Evolutionary conservation across 2,797 vertebrate genomes (phyloP).

Genomic region (Carcharodon carcharias): DNA sequence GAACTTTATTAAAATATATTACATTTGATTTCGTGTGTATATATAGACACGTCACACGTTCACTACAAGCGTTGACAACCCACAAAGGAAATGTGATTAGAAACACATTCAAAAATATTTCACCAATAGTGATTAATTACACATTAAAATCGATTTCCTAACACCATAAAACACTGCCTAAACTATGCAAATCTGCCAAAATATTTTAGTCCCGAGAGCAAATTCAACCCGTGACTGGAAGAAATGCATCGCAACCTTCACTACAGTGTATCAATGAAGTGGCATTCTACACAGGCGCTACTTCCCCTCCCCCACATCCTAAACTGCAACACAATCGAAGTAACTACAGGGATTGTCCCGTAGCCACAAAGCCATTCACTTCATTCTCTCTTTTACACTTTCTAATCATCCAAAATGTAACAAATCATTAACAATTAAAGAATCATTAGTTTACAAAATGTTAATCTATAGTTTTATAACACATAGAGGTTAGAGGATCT

Average conservation of each 20-base stretch:
- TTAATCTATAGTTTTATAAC: neutral
- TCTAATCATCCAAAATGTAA: neutral
- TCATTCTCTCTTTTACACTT: neutral
- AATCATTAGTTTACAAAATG: neutral
- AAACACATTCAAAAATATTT: conserved; percentile 9
- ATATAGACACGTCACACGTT: conserved; percentile 3
- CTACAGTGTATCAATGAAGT: conserved; percentile 31
- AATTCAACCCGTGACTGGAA: conserved; percentile 7
- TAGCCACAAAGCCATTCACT: conserved; percentile 24
- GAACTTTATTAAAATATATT: neutral
- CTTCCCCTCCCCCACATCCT: conserved; percentile 8
- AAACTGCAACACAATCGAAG: conserved; percentile 35
- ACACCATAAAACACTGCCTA: neutral
- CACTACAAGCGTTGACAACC: neutral
- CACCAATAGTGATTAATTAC: neutral
- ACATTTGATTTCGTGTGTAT: neutral
- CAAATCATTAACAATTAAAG: neutral
- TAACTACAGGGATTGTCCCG: conserved; percentile 7
- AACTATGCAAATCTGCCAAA: neutral
- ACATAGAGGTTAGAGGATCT: neutral
- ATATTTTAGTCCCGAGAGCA: neutral
- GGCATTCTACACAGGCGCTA: neutral
- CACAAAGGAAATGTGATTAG: neutral
- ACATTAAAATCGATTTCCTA: conserved; percentile 21
- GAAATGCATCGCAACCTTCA: conserved; percentile 33